Conservation (phyloP, 2,797 vertebrate genomes). For the Streptopelia turtur region DNA sequence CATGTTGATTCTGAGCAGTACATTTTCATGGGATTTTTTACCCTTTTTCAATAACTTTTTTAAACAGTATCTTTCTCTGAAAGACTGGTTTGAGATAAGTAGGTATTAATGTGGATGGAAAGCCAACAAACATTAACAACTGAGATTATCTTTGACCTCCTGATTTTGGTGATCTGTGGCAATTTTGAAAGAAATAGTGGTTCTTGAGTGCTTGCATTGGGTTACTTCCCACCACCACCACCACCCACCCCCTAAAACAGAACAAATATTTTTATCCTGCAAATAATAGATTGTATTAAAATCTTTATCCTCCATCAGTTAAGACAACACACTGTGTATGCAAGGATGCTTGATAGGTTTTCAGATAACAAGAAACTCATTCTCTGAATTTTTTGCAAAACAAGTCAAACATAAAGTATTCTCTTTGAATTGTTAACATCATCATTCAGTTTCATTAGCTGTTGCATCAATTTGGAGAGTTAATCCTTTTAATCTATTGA, state of each 20-base stretch:
- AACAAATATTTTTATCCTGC: not conserved
- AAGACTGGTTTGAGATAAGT: not conserved
- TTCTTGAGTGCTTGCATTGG: not conserved
- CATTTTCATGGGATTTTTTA: rapidly evolving
- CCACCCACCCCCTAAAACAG: not conserved
- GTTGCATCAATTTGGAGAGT: not conserved
- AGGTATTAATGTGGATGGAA: not conserved
- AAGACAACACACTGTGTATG: not conserved
- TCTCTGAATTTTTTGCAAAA: not conserved
- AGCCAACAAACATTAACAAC: not conserved
- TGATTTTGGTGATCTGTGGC: not conserved
- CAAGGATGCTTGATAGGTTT: not conserved
- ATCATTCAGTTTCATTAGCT: not conserved
- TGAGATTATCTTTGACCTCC: not conserved
- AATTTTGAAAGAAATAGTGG: not conserved
- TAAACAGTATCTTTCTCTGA: not conserved
- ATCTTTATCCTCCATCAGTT: not conserved
- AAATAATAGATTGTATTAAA: not conserved
- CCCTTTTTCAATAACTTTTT: not conserved
- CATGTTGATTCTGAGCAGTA: not conserved
- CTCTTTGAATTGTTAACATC: not conserved
- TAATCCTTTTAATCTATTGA: not conserved
- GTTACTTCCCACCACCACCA: not conserved
- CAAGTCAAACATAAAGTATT: not conserved
- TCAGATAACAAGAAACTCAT: not conserved